Evolutionary conservation across 1,140 invertebrate species (phyloP).

Genomic region (Pteromalus puparum): DNA sequence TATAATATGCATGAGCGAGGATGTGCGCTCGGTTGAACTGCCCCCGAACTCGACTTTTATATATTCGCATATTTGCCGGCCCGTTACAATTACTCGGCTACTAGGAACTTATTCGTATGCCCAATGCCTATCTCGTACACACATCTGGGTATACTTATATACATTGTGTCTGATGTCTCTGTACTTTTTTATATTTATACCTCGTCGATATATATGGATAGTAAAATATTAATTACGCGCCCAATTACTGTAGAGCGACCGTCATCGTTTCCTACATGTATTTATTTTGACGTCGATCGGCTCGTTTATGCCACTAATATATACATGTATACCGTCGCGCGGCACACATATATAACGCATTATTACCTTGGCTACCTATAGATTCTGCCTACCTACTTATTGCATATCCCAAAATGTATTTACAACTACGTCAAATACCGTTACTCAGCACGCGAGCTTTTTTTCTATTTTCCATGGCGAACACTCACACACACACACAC

Average conservation of each 20-base stretch:
- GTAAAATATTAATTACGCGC: background rate
- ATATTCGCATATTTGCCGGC: background rate
- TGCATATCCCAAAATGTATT: slow-evolving; percentile 1
- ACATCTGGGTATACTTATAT: too few relatives aligned
- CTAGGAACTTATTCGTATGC: background rate
- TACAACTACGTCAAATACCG: background rate
- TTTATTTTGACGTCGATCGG: background rate
- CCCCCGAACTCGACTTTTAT: background rate
- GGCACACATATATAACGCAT: background rate
- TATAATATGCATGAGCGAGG: background rate
- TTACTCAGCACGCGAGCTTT: background rate
- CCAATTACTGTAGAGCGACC: background rate
- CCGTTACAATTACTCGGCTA: background rate
- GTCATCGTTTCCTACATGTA: background rate
- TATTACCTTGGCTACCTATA: background rate
- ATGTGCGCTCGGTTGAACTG: background rate
- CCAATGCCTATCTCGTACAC: too few relatives aligned
- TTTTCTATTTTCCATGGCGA: background rate
- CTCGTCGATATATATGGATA: background rate
- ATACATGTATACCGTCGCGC: too few relatives aligned
- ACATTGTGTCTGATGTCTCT: too few relatives aligned
- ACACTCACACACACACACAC: background rate
- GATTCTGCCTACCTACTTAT: background rate
- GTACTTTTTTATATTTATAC: background rate
- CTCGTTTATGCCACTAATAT: background rate